Evolutionary conservation across 2,113 vertebrate species (phyloP).

Genomic region (Psittacara wagleri): DNA sequence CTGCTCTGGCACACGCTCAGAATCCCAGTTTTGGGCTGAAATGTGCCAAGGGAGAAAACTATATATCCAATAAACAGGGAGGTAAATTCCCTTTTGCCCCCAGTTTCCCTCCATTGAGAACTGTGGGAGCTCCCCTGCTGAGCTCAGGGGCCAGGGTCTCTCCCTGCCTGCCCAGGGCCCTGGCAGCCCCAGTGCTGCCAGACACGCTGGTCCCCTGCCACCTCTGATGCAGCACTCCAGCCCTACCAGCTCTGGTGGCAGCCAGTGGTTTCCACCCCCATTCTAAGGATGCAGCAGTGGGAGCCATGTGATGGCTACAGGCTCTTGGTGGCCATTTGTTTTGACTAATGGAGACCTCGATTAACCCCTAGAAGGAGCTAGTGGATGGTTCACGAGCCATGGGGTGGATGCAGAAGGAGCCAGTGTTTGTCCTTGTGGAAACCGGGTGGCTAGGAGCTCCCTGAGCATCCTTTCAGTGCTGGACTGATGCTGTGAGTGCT

Average conservation of each 20-base stretch:
- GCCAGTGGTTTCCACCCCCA: not conserved
- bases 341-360: not conserved
- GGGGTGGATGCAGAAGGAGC: rapidly evolving
- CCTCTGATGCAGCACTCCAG: not conserved
- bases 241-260: not conserved
- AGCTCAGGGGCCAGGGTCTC: not conserved
- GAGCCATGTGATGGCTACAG: not conserved
- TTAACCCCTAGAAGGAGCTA: not conserved
- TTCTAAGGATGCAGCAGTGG: not conserved
- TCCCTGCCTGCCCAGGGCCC: not conserved
- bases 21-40: constrained; percentile 4
- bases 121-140: not conserved
- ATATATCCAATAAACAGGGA: not conserved
- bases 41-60: not conserved
- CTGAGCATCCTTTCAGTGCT: rapidly evolving
- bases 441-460: rapidly evolving
- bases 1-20: constrained; percentile 43
- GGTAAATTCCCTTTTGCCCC: not conserved
- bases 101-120: not conserved
- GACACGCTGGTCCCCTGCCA: not conserved
- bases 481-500: not conserved
- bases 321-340: not conserved
- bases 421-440: not conserved
- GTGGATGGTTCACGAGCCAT: rapidly evolving
- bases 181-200: not conserved